phyloP scores from a whole-genome alignment of 2,888 invertebrate species.

The Mythimna ferrago region DNA sequence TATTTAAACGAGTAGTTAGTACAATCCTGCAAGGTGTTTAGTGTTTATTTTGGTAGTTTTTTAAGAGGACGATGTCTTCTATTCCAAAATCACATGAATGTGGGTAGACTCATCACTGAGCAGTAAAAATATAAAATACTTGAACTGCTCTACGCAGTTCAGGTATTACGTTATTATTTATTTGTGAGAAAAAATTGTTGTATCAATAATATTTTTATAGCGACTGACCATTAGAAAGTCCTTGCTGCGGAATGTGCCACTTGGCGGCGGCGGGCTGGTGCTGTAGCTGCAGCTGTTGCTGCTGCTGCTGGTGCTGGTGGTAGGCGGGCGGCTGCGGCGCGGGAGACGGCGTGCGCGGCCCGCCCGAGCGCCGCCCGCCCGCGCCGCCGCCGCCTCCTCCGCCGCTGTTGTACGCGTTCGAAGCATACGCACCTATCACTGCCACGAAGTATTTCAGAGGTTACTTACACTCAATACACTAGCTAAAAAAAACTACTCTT shows the following conservation, averaged over 20 bases:
- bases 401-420: slow-evolving; percentile 67
- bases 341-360: slow-evolving; percentile 87
- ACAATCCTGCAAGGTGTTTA: too few relatives aligned
- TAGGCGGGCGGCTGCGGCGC: slow-evolving; percentile 79
- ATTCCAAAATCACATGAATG: too few relatives aligned
- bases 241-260: slow-evolving; percentile 94
- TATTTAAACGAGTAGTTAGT: too few relatives aligned
- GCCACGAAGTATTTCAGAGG: slow-evolving; percentile 32
- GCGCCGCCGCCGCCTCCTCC: slow-evolving; percentile 40
- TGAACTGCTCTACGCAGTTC: too few relatives aligned
- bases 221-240: slow-evolving; percentile 76
- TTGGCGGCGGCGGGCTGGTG: slow-evolving; percentile 85
- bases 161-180: too few relatives aligned
- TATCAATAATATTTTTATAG: too few relatives aligned
- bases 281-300: slow-evolving; percentile 65
- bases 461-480: too few relatives aligned
- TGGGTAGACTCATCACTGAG: too few relatives aligned
- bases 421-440: slow-evolving; percentile 82
- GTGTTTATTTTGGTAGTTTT: too few relatives aligned
- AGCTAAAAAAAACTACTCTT: not conserved
- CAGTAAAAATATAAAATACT: too few relatives aligned
- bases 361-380: slow-evolving; percentile 83
- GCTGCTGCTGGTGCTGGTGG: slow-evolving; percentile 58
- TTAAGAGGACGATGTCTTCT: too few relatives aligned
- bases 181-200: too few relatives aligned